phyloP scores from a whole-genome alignment of 23 tunicate species.

The Trididemnum clinides region DNA sequence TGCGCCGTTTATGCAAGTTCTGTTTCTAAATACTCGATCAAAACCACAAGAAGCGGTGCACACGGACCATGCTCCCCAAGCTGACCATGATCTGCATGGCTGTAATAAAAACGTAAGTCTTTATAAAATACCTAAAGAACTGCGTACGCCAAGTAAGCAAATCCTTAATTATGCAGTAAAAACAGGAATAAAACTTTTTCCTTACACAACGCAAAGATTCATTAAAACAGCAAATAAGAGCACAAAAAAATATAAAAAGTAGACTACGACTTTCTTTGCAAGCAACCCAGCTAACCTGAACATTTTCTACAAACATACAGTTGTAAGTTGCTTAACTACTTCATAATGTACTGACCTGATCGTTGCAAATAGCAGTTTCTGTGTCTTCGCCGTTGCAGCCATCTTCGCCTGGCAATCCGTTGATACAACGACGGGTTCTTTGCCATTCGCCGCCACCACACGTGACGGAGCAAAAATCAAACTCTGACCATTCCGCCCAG shows the following conservation, averaged over 20 bases:
- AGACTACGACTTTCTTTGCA: too few relatives aligned
- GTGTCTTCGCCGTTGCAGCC: conserved; percentile 41
- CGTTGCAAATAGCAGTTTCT: conserved; percentile 24
- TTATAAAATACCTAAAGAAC: too few relatives aligned
- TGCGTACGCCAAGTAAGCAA: too few relatives aligned
- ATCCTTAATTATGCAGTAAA: too few relatives aligned
- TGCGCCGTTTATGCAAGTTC: conserved; percentile 42
- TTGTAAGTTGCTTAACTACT: background rate
- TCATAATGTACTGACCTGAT: conserved; percentile 17
- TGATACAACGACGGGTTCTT: conserved; percentile 55
- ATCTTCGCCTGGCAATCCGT: conserved; percentile 41
- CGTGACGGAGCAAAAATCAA: conserved; percentile 62
- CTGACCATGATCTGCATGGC: conserved; percentile 42
- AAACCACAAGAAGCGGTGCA: conserved; percentile 56
- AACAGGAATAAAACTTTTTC: too few relatives aligned
- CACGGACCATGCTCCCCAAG: conserved; percentile 45
- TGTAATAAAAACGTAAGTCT: background rate
- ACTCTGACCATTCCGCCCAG: conserved; percentile 73
- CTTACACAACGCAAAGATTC: too few relatives aligned
- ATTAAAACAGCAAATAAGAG: too few relatives aligned
- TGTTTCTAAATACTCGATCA: conserved; percentile 29
- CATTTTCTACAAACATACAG: background rate
- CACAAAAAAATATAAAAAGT: too few relatives aligned
- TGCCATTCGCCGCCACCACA: conserved; percentile 66
- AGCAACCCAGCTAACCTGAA: background rate